Base-by-base conservation (phyloP, 2,113 vertebrate species). In the Carassius auratus region DNA sequence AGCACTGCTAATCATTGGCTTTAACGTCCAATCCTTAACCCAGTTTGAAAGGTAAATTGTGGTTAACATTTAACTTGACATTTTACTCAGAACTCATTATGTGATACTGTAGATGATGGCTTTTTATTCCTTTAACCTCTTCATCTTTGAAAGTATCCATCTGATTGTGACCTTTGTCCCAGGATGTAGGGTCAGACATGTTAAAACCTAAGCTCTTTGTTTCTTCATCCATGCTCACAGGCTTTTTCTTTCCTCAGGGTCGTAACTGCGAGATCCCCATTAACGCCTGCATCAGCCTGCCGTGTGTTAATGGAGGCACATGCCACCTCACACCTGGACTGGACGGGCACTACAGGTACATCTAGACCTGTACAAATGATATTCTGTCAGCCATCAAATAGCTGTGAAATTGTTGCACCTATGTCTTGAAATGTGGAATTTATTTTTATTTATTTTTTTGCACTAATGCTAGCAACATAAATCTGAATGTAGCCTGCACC, bases 311-410 rank as follows among this genome's bases (percentile, higher is more conserved):
- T 0, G 97, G 97, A 92, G 98, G 96, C 78, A 99, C 97, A 74
- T 99, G 98, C 90, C 97, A 97, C 91, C 94, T 98, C 74, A 95
- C 93, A 0, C 95, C 96, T 3, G 92, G 92, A 87, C 94, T 93
- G 83, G 95, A 95, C 84, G 97, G 96, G 50, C 95, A 96, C 84
- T 99, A 97, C 95, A 98, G 97, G 98, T 99, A 97, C 84, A 52
- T 61, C 1, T 3, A 59, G 13, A 33, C 4, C 5, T 33, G 9
- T 33, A 36, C 15, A 68, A 33, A 68, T 4, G 1, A 36, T 19
- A 36, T 36, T 68, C 33, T 73, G 17, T 2, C 36, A 61, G 17
- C 21, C 0, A 61, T 61, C 5, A 8, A 52, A 52, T 14, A 52
- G 50, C 50, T 52, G 50, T 61, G 59, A 61, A 61, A 7, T n/a